Evolutionary conservation across 2,888 invertebrate genomes (phyloP), one percentile per base, ranked within the genome.

Genomic region (Melanophora roralis): DNA sequence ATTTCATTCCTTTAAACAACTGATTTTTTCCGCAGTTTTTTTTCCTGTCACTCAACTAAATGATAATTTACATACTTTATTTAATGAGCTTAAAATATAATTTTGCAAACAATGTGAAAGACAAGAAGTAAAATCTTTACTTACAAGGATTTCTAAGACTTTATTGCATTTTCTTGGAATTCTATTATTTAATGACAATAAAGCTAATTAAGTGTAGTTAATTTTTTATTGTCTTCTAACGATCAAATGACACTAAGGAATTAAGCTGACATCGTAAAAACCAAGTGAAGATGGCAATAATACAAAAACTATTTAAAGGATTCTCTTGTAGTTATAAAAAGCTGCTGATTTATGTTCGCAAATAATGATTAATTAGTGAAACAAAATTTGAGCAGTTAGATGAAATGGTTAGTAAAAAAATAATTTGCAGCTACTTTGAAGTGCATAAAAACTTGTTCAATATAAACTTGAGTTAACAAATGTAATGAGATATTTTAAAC

Each of bases 151-250:
- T 59, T 40, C 43, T 34, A 23, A 45, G 51, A 14, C 4, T 43
- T 71, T 27, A n/a, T n/a, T n/a, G n/a, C n/a, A n/a, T n/a, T 23
- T 62, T 32, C 34, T 62, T 34, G 19, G 19, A 27, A n/a, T 55
- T 64, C 64, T 49, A 34, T 71, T 51, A 36, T 59, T 19, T 55
- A 9, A 32, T 43, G n/a, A 57, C 71, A 57, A 77, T 71, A 43
- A 65, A 71, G 69, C 64, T 77, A 77, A 77, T 77, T 77, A 77
- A 77, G 57, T 64, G 57, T 49, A 57, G 49, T 49, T 62, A 21
- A 14, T 14, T 55, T 27, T 60, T 38, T 8, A 27, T 40, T 32
- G 2, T 16, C n/a, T 36, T 43, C 7, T 60, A 32, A n/a, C n/a
- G n/a, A 27, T 6, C 6, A 27, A 36, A 11, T 45, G 47, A 47